Base-by-base conservation (phyloP, 2,888 invertebrate genomes). In the Kuschelorhynchus macadamiae region DNA sequence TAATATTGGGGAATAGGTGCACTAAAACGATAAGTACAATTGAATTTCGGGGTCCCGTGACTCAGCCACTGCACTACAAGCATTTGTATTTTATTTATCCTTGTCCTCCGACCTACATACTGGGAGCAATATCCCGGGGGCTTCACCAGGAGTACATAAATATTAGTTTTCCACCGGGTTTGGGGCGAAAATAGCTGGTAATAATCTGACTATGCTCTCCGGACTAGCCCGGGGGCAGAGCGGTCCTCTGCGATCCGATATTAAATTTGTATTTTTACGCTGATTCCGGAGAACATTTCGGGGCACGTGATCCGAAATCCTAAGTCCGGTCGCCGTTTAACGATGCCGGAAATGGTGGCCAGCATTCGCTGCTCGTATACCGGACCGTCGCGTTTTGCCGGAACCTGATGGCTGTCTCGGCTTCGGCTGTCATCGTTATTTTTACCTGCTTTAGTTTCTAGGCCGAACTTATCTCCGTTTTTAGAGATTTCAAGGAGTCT, bases 201-300 rank as follows among this genome's bases (percentile, higher is more conserved):
- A 79, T 79, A 79, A 78, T 78, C 78, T 76, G 77, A 74, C 76
- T 77, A 78, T 75, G 75, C 74, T 74, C 73, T 71, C 36, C 53
- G 42, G 47, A 66, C 70, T 56, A 57, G 52, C 64, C 71, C 78
- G 70, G 76, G 76, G 75, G 75, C 61, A 71, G 30, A 76, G 75
- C 74, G 78, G 78, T 78, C 79, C 79, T 78, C 80, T 78, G 77
- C 78, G 78, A 79, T 77, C 81, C 81, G 85, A 86, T 87, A 87
- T 87, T 87, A 87, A 87, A 87, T 87, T 87, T 87, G 86, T 87
- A 87, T 87, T 87, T 87, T 87, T 87, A 86, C 86, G 86, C 86
- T 86, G 87, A 87, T 87, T 87, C 87, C 85, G 85, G 85, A 84
- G 85, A 85, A 85, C 84, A 85, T 85, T 84, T 82, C 71, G 77